Evolutionary conservation across 2,113 vertebrate genomes (phyloP).

Genomic region (Platycercus adscitus): DNA sequence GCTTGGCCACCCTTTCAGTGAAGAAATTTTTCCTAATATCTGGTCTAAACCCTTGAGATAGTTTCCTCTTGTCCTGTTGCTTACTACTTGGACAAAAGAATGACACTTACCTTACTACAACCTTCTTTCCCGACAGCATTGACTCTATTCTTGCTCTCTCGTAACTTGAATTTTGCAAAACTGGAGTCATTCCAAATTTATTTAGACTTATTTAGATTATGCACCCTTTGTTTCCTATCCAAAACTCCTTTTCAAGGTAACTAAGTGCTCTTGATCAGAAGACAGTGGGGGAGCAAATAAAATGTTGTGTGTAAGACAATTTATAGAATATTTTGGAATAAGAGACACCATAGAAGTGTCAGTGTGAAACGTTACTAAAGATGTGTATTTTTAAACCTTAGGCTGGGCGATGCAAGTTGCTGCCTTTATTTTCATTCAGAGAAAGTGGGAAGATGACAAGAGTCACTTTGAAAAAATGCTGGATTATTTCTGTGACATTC

Average conservation of each 20-base stretch:
- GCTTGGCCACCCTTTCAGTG: neutral
- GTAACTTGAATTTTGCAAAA: neutral
- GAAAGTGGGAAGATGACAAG: slow-evolving; percentile 93
- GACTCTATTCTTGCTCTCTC: neutral
- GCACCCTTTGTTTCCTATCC: neutral
- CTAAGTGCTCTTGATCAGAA: neutral
- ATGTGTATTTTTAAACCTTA: slow-evolving; percentile 60
- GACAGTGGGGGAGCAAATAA: neutral
- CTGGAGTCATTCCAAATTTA: neutral
- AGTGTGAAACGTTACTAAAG: slow-evolving; percentile 25
- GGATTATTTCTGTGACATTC: slow-evolving; percentile 95
- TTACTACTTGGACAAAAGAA: neutral
- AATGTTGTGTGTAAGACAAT: neutral
- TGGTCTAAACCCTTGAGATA: neutral
- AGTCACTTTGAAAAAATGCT: slow-evolving; percentile 92
- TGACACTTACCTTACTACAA: accelerated
- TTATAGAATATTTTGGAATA: neutral
- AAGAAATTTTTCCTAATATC: neutral
- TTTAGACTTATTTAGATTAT: neutral
- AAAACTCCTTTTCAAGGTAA: neutral
- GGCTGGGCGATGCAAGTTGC: slow-evolving; percentile 99
- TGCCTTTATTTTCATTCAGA: slow-evolving; percentile 92
- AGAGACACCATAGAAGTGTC: neutral
- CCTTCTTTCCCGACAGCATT: neutral
- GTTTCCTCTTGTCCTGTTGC: neutral